Percentiles rank a stretch among this genome's conserved stretches.
These are phyloP conservation scores for Florisuga fusca DNA, from an alignment of 2,797 vertebrate genomes.

Conservation along the genomic window DNA sequence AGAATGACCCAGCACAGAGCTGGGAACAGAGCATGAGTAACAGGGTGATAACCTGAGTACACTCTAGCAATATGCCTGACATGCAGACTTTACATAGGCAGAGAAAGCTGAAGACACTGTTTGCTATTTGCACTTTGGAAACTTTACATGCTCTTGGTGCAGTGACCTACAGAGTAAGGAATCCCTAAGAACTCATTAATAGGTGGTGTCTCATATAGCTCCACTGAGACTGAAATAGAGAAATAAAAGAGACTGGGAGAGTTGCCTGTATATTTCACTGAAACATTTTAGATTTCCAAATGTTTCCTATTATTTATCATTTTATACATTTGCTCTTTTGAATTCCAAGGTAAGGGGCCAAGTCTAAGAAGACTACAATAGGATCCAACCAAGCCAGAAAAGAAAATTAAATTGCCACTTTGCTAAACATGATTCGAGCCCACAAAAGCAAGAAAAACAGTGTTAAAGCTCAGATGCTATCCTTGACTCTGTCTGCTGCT, in stretches of 20 bases:
- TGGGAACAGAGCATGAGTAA: neutral
- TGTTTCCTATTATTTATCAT: constrained; percentile 65
- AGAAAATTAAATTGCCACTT: constrained; percentile 57
- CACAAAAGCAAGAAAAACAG: constrained; percentile 34
- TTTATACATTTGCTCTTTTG: constrained; percentile 64
- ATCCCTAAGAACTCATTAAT: constrained; percentile 65
- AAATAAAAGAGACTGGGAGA: constrained; percentile 52
- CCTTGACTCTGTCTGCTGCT: constrained; percentile 5
- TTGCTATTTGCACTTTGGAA: constrained; percentile 16
- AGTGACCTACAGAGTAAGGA: constrained; percentile 53
- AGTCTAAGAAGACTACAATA: constrained; percentile 43
- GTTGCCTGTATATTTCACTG: constrained; percentile 24
- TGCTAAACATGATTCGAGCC: constrained; percentile 18
- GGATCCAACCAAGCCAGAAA: constrained; percentile 45
- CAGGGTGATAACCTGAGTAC: neutral
- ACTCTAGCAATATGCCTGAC: neutral
- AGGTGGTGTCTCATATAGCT: constrained; percentile 53
- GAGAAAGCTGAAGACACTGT: neutral
- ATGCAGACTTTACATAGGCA: neutral
- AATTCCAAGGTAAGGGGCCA: constrained; percentile 58
- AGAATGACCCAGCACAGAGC: neutral
- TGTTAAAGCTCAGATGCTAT: neutral
- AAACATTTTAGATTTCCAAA: constrained; percentile 52
- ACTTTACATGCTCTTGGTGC: neutral
- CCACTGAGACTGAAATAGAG: constrained; percentile 33